phyloP scores from a whole-genome alignment of 2,797 vertebrate genomes.

The Brotula barbata region DNA sequence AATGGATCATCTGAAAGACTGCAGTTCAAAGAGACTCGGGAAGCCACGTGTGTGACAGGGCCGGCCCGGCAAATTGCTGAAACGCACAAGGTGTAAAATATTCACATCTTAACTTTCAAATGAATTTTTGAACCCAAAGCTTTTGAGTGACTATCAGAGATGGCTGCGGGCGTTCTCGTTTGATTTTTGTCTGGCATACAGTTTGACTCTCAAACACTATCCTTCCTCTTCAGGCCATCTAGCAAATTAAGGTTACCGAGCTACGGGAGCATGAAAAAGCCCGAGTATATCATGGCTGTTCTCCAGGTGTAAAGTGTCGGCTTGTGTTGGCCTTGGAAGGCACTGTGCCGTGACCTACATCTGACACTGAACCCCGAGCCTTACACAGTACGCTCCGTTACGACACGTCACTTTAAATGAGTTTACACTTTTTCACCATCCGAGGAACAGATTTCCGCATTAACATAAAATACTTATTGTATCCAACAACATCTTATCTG shows the following conservation, averaged over 20 bases:
- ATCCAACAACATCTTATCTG: constrained; percentile 9
- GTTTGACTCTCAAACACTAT: constrained; percentile 51
- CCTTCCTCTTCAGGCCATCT: constrained; percentile 36
- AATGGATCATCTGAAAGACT: too few species aligned
- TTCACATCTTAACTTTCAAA: constrained; percentile 5
- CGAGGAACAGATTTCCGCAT: constrained; percentile 22
- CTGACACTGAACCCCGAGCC: constrained; percentile 21
- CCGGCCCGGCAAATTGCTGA: too few species aligned
- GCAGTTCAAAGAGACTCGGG: too few species aligned
- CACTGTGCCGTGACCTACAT: constrained; percentile 5
- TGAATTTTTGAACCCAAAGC: constrained; percentile 27
- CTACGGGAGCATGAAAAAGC: constrained; percentile 46
- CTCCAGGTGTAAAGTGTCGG: constrained; percentile 22
- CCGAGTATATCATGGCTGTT: constrained; percentile 30
- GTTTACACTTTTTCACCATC: neutral
- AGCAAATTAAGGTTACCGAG: constrained; percentile 42
- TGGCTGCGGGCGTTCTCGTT: constrained; percentile 35
- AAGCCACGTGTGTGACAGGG: too few species aligned
- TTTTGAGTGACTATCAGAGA: constrained; percentile 36
- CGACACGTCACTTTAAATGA: constrained; percentile 21
- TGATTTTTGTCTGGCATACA: constrained; percentile 51
- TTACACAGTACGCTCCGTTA: constrained; percentile 13
- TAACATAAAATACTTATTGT: constrained; percentile 16
- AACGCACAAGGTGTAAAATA: too few species aligned
- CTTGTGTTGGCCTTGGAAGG: constrained; percentile 23